Evolutionary conservation across 2,113 vertebrate genomes (phyloP).

Genomic region (Cinclus cinclus): DNA sequence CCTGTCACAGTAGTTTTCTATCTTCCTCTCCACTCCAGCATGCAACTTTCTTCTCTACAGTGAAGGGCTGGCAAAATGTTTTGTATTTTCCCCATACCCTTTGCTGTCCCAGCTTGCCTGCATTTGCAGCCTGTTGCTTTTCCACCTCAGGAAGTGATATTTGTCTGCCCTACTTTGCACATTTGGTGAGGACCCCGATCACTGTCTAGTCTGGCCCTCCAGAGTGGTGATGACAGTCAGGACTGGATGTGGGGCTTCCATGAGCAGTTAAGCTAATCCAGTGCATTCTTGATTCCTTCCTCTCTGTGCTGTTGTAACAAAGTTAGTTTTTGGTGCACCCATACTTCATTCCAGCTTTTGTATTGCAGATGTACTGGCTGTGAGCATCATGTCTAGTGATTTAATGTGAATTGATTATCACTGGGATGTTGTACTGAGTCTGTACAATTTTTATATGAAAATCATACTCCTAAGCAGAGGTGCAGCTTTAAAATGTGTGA

Average conservation of each 20-base stretch:
- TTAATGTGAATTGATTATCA: not conserved
- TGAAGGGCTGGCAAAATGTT: not conserved
- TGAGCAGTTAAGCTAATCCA: not conserved
- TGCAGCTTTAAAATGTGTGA: not conserved
- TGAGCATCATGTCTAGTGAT: not conserved
- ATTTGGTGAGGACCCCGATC: not conserved
- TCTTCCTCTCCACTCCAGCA: not conserved
- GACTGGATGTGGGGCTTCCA: not conserved
- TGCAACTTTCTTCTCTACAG: not conserved
- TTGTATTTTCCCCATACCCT: not conserved
- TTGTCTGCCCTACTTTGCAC: not conserved
- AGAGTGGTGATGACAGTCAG: not conserved
- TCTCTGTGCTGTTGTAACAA: not conserved
- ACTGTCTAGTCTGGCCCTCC: not conserved
- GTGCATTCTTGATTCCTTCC: not conserved
- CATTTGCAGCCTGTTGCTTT: not conserved
- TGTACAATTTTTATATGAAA: not conserved
- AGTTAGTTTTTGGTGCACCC: not conserved
- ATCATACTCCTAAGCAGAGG: not conserved
- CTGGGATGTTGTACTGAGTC: not conserved
- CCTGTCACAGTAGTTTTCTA: not conserved
- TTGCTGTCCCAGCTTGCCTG: not conserved
- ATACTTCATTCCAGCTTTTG: not conserved
- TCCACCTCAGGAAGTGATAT: not conserved
- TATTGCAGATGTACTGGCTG: not conserved